Base-by-base conservation (phyloP, 64 coral and sea anemone species). In the Montipora sp. region DNA sequence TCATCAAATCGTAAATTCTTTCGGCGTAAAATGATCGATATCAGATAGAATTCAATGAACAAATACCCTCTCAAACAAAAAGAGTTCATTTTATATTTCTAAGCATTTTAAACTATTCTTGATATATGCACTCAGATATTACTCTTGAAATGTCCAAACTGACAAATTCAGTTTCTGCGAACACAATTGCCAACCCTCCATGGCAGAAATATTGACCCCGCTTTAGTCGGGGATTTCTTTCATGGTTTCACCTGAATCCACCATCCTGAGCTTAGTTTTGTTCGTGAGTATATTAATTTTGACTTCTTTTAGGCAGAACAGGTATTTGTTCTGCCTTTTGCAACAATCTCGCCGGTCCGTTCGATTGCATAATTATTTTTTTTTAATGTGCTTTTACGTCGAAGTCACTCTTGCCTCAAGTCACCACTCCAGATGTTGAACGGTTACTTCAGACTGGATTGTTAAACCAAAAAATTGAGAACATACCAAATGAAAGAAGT, bases 401-500 rank as follows among this genome's bases (percentile, higher is more conserved):
- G 36, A 36, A 36, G 1, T 36, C 36, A 36, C 36, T 36, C 36
- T 36, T 36, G 36, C 36, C 36, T 36, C 2, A 36, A 36, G 36
- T 36, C 36, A 36, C 36, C 36, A 36, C 36, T 36, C 36, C 36
- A 36, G 36, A 16, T 72, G 82, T 23, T 48, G 59, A 85, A 71
- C 46, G 82, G 60, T 63, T 12, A 1, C 75, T 78, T 78, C 49
- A 49, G 15, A 43, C 82, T 71, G 63, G 65, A 46, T 85, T 85
- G 65, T 21, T 11, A 23, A 71, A 71, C 5, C 10, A 21, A 23
- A 20, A 23, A 23, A 21, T 5, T 19, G 19, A 78, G 47, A 59
- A 21, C 10, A 36, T 21, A 49, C 46, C 46, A 85, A 71, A 85
- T 85, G 46, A 49, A 71, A 85, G 18, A 51, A 85, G 65, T 13